Percentiles rank a stretch among this genome's conserved stretches.
phyloP scores from a whole-genome alignment of 2,888 invertebrate genomes.

The Acronicta aceris region DNA sequence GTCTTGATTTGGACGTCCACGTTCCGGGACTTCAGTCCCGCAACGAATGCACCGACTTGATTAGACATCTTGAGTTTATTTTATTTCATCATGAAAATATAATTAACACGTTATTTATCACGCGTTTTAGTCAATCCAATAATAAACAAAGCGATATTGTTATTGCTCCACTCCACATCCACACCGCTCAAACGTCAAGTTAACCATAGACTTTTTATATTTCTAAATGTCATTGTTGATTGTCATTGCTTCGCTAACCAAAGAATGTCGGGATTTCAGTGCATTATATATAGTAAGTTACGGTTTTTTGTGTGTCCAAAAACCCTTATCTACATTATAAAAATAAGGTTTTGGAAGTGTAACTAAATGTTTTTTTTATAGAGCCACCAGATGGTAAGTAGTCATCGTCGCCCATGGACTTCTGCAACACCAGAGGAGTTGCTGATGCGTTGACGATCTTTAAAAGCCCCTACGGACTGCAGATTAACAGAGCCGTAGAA shows the following conservation, averaged over 20 bases:
- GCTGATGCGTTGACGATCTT: too few relatives aligned
- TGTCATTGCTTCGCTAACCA: too few relatives aligned
- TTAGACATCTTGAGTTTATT: constrained; percentile 78
- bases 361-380: neutral
- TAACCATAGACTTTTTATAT: constrained; percentile 46
- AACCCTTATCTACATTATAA: too few relatives aligned
- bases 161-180: constrained; percentile 30
- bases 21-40: constrained; percentile 96
- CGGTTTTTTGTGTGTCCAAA: constrained; percentile 27
- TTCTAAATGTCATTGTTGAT: too few relatives aligned
- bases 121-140: constrained; percentile 26
- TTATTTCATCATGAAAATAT: constrained; percentile 53
- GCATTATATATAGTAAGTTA: constrained; percentile 37
- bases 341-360: too few relatives aligned
- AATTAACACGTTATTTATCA: constrained; percentile 21
- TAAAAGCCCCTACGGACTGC: too few relatives aligned
- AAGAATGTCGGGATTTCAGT: too few relatives aligned
- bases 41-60: constrained; percentile 93
- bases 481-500: too few relatives aligned
- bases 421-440: too few relatives aligned
- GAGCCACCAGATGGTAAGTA: too few relatives aligned
- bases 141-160: constrained; percentile 60
- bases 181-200: constrained; percentile 34
- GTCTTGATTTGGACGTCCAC: constrained; percentile 95
- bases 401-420: too few relatives aligned